phyloP scores from a whole-genome alignment of 2,113 vertebrate species.

The Calypte anna region DNA sequence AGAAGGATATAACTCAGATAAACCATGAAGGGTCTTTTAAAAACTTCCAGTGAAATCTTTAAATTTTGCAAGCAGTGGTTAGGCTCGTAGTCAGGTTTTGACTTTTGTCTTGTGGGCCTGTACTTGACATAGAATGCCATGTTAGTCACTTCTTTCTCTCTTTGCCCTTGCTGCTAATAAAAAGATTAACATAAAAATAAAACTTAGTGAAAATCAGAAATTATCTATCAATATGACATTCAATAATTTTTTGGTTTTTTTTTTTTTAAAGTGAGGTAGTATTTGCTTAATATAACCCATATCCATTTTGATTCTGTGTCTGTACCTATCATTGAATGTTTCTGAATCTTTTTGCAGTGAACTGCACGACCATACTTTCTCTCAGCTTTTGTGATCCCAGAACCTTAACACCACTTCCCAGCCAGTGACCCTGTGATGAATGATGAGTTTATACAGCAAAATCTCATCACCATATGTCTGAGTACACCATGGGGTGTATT shows the following conservation, averaged over 20 bases:
- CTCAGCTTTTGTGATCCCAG: constrained; percentile 7
- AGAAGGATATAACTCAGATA: not conserved
- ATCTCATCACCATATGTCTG: not conserved
- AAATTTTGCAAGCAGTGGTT: not conserved
- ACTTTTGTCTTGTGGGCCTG: not conserved
- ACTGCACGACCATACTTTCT: not conserved
- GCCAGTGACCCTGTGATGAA: not conserved
- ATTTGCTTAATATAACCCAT: not conserved
- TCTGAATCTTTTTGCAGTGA: constrained; percentile 5
- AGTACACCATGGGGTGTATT: not conserved
- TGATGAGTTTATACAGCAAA: not conserved
- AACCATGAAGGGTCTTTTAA: not conserved
- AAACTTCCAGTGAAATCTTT: not conserved
- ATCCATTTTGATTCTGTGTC: not conserved
- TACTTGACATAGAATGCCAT: not conserved
- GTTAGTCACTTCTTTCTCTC: not conserved
- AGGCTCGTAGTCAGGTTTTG: not conserved
- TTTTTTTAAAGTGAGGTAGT: not conserved
- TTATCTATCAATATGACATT: not conserved
- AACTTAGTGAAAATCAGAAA: not conserved
- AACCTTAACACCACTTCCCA: constrained; percentile 21
- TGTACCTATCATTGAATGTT: not conserved
- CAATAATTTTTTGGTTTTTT: not conserved
- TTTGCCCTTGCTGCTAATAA: not conserved
- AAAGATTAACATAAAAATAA: constrained; percentile 5